These are phyloP conservation scores for Hirudo medicinalis DNA, from an alignment of 1,140 invertebrate species.

Conservation along the genomic window DNA sequence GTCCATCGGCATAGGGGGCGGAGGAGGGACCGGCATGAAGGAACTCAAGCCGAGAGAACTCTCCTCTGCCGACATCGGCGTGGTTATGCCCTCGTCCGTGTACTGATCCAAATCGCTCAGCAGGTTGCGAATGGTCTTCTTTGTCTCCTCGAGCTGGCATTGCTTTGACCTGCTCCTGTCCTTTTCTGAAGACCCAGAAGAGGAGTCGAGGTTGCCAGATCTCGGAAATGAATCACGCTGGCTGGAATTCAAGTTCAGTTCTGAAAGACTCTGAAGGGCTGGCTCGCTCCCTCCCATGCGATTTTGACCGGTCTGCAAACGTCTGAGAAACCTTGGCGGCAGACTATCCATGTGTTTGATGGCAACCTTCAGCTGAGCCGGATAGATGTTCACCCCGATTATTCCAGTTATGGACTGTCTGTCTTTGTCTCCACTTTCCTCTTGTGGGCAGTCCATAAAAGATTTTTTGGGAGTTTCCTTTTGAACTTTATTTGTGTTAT, in stretches of 20 bases:
- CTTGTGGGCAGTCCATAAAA: background rate
- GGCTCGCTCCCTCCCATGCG: background rate
- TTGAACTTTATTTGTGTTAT: background rate
- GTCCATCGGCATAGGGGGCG: background rate
- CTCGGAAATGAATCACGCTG: background rate
- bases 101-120: slow-evolving; percentile 22
- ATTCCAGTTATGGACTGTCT: slow-evolving; percentile 9
- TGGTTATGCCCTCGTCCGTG: slow-evolving; percentile 17
- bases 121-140: slow-evolving; percentile 23
- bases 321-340: slow-evolving; percentile 22
- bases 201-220: background rate
- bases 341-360: slow-evolving; percentile 24
- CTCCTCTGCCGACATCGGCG: background rate
- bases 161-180: slow-evolving; percentile 16
- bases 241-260: background rate
- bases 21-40: background rate
- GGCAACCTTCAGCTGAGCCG: slow-evolving; percentile 24
- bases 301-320: slow-evolving; percentile 20
- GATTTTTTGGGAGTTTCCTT: slow-evolving; percentile 3
- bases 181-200: slow-evolving; percentile 2
- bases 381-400: slow-evolving; percentile 20
- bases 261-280: background rate
- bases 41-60: background rate
- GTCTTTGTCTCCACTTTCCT: background rate
- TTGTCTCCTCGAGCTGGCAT: slow-evolving; percentile 18